Conservation (phyloP, 64 coral and sea anemone species). For the Platygyra sinensis region DNA sequence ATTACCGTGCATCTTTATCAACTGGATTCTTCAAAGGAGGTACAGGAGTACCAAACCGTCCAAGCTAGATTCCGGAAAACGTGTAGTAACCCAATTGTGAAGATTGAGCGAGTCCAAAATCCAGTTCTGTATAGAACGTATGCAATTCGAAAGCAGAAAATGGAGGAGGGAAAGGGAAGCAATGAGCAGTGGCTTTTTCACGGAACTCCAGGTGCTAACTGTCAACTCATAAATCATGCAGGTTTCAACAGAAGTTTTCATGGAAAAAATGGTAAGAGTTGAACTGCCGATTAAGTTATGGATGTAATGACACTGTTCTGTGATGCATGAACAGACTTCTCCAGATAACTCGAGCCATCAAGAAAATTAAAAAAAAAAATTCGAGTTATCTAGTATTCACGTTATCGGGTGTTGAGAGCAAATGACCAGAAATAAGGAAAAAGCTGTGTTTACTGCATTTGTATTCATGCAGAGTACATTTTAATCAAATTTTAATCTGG, state of each 20-base stretch:
- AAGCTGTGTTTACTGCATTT: no score
- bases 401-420: no score
- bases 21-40: conserved; percentile 53
- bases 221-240: conserved; percentile 32
- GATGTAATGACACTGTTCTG: no score
- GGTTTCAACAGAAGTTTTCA: conserved; percentile 83
- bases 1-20: conserved; percentile 35
- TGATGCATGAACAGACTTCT: no score
- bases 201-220: conserved; percentile 51
- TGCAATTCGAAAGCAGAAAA: conserved; percentile 62
- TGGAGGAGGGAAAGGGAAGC: conserved; percentile 74
- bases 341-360: no score
- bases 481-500: no score
- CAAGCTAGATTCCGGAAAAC: neutral
- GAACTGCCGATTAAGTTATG: neutral
- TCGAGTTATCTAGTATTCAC: no score
- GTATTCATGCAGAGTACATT: no score
- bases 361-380: neutral
- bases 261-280: conserved; percentile 80
- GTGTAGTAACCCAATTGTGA: conserved; percentile 10
- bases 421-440: no score
- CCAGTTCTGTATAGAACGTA: conserved; percentile 60
- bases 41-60: conserved; percentile 56
- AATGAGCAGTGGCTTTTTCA: conserved; percentile 76
- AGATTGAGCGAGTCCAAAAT: conserved; percentile 75